Evolutionary conservation across 2,888 invertebrate species (phyloP).

Genomic region (Agrochola macilenta): DNA sequence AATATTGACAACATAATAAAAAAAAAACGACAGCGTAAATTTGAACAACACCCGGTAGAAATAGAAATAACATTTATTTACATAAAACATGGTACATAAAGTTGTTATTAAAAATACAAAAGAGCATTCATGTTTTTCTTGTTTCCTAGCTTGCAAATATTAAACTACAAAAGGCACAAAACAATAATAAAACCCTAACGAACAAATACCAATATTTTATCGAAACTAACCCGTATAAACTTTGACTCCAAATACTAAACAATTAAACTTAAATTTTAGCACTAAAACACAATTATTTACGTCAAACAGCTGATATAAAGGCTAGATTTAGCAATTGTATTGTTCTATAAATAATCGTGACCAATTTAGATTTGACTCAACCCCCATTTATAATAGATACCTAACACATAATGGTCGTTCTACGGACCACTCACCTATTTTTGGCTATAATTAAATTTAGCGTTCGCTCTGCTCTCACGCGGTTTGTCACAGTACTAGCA

Average conservation of each 20-base stretch:
- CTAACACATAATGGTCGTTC: neutral
- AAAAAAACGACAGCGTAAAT: neutral
- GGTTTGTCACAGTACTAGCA: too few relatives aligned
- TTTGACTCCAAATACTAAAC: neutral
- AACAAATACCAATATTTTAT: neutral
- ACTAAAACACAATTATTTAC: too few relatives aligned
- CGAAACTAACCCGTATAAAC: conserved; percentile 2
- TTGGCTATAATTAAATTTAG: too few relatives aligned
- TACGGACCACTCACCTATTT: neutral
- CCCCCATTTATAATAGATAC: conserved; percentile 4
- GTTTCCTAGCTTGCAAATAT: too few relatives aligned
- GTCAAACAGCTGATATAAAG: neutral
- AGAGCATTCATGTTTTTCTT: too few relatives aligned
- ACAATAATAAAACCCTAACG: neutral
- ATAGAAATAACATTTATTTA: too few relatives aligned
- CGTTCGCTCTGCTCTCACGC: too few relatives aligned
- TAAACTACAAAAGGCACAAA: neutral
- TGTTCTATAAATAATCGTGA: conserved; percentile 16
- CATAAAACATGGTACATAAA: too few relatives aligned
- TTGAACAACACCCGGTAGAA: neutral
- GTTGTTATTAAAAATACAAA: too few relatives aligned
- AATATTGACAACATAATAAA: too few relatives aligned
- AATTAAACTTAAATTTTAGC: too few relatives aligned
- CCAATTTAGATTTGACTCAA: conserved; percentile 2
- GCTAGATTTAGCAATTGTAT: conserved; percentile 13